These are phyloP conservation scores for Mythimna lalbum DNA, from an alignment of 2,888 invertebrate species.

Conservation along the genomic window DNA sequence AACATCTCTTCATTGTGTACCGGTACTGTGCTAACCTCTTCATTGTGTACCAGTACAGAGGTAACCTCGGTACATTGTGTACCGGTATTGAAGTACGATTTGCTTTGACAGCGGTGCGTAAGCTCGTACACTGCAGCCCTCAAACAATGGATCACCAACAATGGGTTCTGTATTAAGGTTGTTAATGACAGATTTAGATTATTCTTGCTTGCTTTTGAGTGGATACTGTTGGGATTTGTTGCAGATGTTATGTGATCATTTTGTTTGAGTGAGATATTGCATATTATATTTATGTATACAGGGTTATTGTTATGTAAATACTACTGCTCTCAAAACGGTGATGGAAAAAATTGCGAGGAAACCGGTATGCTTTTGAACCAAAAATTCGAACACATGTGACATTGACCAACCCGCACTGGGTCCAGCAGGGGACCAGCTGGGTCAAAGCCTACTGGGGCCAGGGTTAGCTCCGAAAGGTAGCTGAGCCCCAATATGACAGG, in stretches of 20 bases:
- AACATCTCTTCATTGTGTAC: not conserved
- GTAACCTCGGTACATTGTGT: not conserved
- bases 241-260: not conserved
- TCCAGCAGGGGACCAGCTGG: too few relatives aligned
- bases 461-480: too few relatives aligned
- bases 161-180: slow-evolving; percentile 23
- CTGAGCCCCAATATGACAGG: too few relatives aligned
- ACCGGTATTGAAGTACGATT: slow-evolving; percentile 17
- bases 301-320: too few relatives aligned
- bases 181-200: slow-evolving; percentile 10
- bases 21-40: not conserved
- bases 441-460: too few relatives aligned
- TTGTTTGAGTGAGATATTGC: not conserved
- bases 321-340: too few relatives aligned
- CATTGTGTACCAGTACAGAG: not conserved
- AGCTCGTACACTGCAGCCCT: slow-evolving; percentile 56
- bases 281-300: too few relatives aligned
- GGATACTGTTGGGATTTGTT: not conserved
- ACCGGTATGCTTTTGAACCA: too few relatives aligned
- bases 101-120: slow-evolving; percentile 33
- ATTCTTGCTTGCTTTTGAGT: not conserved
- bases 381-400: too few relatives aligned
- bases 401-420: too few relatives aligned
- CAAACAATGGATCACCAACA: slow-evolving; percentile 51
- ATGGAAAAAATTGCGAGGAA: too few relatives aligned